Conservation (phyloP, 2,888 invertebrate genomes). For the Apoda limacodes region DNA sequence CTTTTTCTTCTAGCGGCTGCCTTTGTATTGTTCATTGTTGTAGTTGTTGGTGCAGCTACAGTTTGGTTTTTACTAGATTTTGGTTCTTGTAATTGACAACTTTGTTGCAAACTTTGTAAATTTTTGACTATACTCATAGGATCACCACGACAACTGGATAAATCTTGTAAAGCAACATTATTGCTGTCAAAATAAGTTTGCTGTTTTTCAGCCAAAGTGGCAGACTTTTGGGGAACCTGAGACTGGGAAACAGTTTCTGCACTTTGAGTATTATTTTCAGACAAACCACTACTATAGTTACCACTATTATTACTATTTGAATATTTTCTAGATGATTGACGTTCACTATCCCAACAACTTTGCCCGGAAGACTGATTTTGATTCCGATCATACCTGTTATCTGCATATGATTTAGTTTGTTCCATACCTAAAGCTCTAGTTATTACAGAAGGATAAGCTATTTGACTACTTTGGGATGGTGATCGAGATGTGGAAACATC, state of each 20-base stretch:
- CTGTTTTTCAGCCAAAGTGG: constrained; percentile 66
- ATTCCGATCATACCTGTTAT: constrained; percentile 66
- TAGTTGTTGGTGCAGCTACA: constrained; percentile 18
- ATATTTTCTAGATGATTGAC: constrained; percentile 60
- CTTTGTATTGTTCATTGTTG: constrained; percentile 33
- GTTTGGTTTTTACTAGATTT: constrained; percentile 57
- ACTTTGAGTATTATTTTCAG: constrained; percentile 60
- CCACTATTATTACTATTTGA: constrained; percentile 51
- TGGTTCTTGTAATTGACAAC: constrained; percentile 70
- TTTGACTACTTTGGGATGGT: constrained; percentile 70
- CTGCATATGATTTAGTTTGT: constrained; percentile 65
- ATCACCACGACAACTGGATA: constrained; percentile 80
- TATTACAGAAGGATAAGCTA: constrained; percentile 87
- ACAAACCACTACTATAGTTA: constrained; percentile 45
- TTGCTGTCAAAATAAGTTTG: constrained; percentile 74
- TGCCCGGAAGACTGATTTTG: constrained; percentile 56
- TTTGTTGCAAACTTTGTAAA: constrained; percentile 72
- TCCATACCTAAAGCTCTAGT: constrained; percentile 77
- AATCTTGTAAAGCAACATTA: constrained; percentile 74
- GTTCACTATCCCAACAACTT: constrained; percentile 72
- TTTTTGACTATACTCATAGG: constrained; percentile 83
- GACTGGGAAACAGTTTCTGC: constrained; percentile 52
- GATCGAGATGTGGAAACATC: constrained; percentile 77
- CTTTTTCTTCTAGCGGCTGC: constrained; percentile 68
- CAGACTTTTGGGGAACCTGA: constrained; percentile 54